Evolutionary conservation across 2,888 invertebrate species (phyloP), one percentile per base, ranked within the genome.

Genomic region (Luperina testacea): DNA sequence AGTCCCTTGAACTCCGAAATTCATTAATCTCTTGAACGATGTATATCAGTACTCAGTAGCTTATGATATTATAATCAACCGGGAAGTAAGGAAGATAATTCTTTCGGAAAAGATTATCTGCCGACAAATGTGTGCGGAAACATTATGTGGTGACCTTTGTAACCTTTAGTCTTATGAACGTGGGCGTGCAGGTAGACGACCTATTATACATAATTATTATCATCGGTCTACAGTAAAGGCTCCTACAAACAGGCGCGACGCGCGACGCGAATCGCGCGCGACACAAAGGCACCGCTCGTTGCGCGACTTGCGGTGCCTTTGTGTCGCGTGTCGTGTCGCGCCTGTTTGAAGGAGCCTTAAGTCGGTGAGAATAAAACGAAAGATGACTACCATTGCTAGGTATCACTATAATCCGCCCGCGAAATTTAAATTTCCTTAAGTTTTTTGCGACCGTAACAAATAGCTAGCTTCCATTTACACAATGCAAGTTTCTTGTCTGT

Each of bases 51-150:
- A 42, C 32, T 69, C 51, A 61, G 75, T 51, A n/a, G 32, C 75
- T n/a, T 65, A 71, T 69, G 45, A 38, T 42, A 13, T 70, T 68
- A 82, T 76, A 69, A 51, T 65, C 24, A 69, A 81, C 64, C 42
- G 17, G 76, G 53, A 75, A 73, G 38, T 65, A 72, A 78, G 63
- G 7, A 79, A 82, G 65, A 88, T 86, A 78, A 85, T 85, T 85
- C 69, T 72, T 73, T 74, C 15, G 27, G 27, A 73, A 65, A 78
- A 76, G 72, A 70, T 78, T 77, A 82, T 67, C 64, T 72, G 53
- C 64, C 7, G 72, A 75, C 61, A 65, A 78, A 77, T 71, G 79
- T 70, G 71, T 45, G 76, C 71, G 79, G 76, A 72, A 73, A 75
- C 17, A 72, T 64, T 51, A 48, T 45, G 68, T 61, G 72, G 59